A percentile compares a stretch with the other conserved stretches of the same genome.
phyloP scores from a whole-genome alignment of 1,140 invertebrate genomes.

The Platyscapa corneri region DNA sequence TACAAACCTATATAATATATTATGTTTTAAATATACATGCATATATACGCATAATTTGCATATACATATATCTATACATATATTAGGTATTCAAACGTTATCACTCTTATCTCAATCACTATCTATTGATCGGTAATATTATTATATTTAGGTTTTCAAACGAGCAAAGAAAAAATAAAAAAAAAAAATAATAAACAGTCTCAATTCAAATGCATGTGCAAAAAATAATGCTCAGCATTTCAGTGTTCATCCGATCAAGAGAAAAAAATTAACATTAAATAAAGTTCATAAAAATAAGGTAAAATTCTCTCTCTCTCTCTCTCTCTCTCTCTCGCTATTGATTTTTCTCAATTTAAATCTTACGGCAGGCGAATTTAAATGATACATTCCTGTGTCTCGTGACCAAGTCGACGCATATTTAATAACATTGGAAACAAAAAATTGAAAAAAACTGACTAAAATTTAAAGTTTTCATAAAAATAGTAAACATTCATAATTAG shows the following conservation, averaged over 20 bases:
- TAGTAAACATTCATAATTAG: conserved; percentile 39
- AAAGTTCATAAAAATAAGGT: conserved; percentile 44
- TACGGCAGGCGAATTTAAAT: conserved; percentile 42
- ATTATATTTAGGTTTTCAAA: conserved; percentile 56
- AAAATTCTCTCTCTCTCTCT: conserved; percentile 23
- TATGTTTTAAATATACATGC: conserved; percentile 53
- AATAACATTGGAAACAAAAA: conserved; percentile 41
- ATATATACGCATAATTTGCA: conserved; percentile 62
- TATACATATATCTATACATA: conserved; percentile 61
- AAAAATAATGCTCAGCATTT: conserved; percentile 51
- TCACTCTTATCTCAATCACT: conserved; percentile 71
- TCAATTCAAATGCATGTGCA: conserved; percentile 48
- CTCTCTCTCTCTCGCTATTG: conserved; percentile 43
- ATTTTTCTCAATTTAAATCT: conserved; percentile 50
- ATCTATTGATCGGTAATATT: conserved; percentile 62
- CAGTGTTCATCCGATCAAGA: conserved; percentile 31
- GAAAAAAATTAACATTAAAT: conserved; percentile 44
- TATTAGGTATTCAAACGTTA: conserved; percentile 67
- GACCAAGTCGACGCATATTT: conserved; percentile 47
- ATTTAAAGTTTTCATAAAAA: conserved; percentile 25
- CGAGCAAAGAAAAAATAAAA: conserved; percentile 50
- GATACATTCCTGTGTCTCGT: conserved; percentile 37
- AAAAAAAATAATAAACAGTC: conserved; percentile 51
- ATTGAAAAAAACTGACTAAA: conserved; percentile 41
- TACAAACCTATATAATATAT: conserved; percentile 65